Percentiles rank a stretch among this genome's conserved stretches.
These are phyloP conservation scores for Nesogale talazaci DNA, from an alignment of 2,113 vertebrate genomes.

Conservation along the genomic window DNA sequence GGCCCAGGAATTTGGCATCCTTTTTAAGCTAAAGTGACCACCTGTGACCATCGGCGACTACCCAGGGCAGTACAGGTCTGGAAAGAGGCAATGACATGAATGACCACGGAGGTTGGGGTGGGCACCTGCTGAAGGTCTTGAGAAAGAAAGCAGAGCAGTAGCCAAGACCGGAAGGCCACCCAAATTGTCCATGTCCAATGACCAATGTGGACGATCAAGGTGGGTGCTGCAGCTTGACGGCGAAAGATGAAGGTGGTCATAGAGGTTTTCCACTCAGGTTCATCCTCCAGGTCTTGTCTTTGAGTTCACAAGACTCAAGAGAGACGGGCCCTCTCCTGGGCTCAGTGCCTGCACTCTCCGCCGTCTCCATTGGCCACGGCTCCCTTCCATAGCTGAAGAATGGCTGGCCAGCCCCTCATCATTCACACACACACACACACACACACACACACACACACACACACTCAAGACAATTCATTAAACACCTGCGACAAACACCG, in stretches of 20 bases:
- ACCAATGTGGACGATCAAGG: background rate
- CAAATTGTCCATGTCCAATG: background rate
- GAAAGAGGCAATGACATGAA: background rate
- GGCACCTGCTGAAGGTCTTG: background rate
- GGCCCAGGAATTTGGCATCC: background rate
- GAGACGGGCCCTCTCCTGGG: background rate
- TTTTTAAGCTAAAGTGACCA: background rate
- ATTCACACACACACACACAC: background rate
- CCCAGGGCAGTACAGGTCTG: background rate
- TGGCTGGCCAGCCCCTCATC: background rate
- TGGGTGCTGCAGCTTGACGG: background rate
- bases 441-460: background rate
- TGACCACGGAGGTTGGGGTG: background rate
- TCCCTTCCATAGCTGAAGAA: background rate
- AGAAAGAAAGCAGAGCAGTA: background rate
- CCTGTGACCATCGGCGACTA: background rate
- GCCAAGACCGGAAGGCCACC: background rate
- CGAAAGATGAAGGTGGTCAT: background rate
- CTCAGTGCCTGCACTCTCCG: background rate
- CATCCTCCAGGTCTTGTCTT: background rate
- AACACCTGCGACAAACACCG: background rate
- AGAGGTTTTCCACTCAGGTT: background rate
- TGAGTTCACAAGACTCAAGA: background rate
- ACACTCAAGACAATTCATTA: background rate
- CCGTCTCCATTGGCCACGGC: background rate